A percentile compares a stretch with the other conserved stretches of the same genome.
These are phyloP conservation scores for Biston stratarius DNA, from an alignment of 2,888 invertebrate species.

Conservation along the genomic window DNA sequence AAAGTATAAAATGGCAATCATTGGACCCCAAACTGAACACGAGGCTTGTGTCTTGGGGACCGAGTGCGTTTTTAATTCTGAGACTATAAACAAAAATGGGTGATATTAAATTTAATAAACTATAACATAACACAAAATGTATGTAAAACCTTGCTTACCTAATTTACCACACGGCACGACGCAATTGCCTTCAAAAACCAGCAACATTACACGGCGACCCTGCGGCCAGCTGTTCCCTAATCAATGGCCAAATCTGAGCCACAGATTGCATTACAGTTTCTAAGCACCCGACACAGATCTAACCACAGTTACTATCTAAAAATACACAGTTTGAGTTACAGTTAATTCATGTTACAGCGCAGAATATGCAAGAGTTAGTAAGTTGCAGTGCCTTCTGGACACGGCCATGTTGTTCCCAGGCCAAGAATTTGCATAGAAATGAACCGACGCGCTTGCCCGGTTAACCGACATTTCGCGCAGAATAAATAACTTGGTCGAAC, in stretches of 20 bases:
- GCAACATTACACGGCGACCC: constrained; percentile 25
- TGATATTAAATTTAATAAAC: background rate
- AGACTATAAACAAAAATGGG: no score
- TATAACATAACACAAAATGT: constrained; percentile 1
- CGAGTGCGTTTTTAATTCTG: no score
- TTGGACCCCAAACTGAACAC: no score
- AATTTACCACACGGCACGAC: constrained; percentile 20
- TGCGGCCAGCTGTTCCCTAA: constrained; percentile 41
- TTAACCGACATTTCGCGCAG: constrained; percentile 76
- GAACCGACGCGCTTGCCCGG: constrained; percentile 64
- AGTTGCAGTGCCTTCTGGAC: constrained; percentile 29
- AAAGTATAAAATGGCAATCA: no score
- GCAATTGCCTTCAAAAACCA: constrained; percentile 33
- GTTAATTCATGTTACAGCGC: constrained; percentile 12
- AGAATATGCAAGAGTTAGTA: constrained; percentile 18
- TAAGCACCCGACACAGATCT: constrained; percentile 3
- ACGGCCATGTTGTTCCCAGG: constrained; percentile 30
- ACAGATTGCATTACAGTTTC: constrained; percentile 23
- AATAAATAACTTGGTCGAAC: constrained; percentile 68
- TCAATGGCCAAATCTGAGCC: constrained; percentile 38
- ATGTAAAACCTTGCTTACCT: constrained; percentile 21
- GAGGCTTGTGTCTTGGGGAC: no score
- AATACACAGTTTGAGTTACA: constrained; percentile 10
- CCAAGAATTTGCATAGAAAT: constrained; percentile 81
- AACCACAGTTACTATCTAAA: constrained; percentile 12